These are phyloP conservation scores for Lasioglossum pauxillum DNA, from an alignment of 2,888 invertebrate genomes.

Conservation along the genomic window DNA sequence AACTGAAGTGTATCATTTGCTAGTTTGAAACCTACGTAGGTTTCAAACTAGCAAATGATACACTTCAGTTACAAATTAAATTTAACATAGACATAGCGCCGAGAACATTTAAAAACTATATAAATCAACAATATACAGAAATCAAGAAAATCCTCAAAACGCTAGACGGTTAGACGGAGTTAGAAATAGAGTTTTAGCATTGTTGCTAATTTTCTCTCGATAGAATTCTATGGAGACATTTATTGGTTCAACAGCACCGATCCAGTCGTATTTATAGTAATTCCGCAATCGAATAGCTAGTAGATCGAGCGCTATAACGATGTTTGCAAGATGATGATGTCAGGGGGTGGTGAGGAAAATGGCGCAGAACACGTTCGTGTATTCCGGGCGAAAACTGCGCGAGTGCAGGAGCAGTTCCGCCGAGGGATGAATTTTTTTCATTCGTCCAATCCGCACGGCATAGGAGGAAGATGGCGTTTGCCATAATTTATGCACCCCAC, in stretches of 20 bases:
- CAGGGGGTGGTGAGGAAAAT: slow-evolving; percentile 59
- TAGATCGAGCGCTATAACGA: slow-evolving; percentile 26
- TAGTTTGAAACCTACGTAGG: too few relatives aligned
- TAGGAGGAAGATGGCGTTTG: slow-evolving; percentile 74
- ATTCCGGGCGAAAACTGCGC: slow-evolving; percentile 49
- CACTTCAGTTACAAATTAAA: too few relatives aligned
- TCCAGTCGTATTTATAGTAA: not conserved
- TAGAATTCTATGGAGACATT: not conserved
- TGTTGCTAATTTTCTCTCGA: too few relatives aligned
- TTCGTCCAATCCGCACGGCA: slow-evolving; percentile 72
- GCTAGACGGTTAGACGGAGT: too few relatives aligned
- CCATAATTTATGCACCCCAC: slow-evolving; percentile 77
- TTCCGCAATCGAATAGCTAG: not conserved
- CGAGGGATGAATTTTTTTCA: slow-evolving; percentile 71
- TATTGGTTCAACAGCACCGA: not conserved
- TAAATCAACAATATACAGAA: too few relatives aligned
- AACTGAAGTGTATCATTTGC: too few relatives aligned
- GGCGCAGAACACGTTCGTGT: slow-evolving; percentile 51
- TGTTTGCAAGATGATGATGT: not conserved
- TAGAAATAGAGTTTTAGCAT: too few relatives aligned
- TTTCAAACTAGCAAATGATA: too few relatives aligned
- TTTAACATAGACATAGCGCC: too few relatives aligned
- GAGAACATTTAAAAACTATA: too few relatives aligned
- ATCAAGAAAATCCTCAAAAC: too few relatives aligned
- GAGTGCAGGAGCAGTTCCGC: slow-evolving; percentile 54